These are phyloP conservation scores for Clistopyga incitator DNA, from an alignment of 2,888 invertebrate species.

Conservation along the genomic window DNA sequence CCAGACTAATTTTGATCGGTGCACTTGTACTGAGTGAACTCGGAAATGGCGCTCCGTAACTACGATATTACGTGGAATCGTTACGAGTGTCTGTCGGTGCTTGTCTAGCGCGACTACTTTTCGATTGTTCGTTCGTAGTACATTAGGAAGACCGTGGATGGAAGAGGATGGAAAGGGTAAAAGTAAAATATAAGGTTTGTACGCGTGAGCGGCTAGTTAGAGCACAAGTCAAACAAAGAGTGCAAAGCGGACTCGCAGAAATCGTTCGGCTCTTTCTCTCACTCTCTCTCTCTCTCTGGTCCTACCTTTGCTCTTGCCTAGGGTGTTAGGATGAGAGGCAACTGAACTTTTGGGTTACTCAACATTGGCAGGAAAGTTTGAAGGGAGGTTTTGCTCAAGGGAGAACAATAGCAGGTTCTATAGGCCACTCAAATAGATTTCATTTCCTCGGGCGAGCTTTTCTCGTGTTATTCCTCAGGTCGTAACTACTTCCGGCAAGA, in stretches of 20 bases:
- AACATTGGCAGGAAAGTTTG: constrained; percentile 61
- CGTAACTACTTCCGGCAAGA: constrained; percentile 61
- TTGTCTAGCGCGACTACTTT: constrained; percentile 56
- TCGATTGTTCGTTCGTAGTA: constrained; percentile 56
- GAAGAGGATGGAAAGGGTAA: constrained; percentile 44
- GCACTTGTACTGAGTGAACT: constrained; percentile 24
- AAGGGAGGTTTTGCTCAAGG: constrained; percentile 47
- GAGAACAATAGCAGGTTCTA: constrained; percentile 38
- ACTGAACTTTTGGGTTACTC: constrained; percentile 60
- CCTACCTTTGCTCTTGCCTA: constrained; percentile 50
- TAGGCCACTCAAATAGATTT: constrained; percentile 74
- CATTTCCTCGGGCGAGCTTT: constrained; percentile 72
- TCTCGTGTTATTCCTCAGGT: constrained; percentile 70
- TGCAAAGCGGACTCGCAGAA: constrained; percentile 60
- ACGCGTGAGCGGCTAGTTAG: constrained; percentile 54
- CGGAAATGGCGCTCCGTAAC: background rate
- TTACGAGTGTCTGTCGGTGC: constrained; percentile 48
- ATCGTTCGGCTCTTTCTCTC: constrained; percentile 43
- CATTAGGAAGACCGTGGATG: constrained; percentile 2
- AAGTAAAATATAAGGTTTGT: constrained; percentile 69
- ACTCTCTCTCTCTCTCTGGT: constrained; percentile 54
- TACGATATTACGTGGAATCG: background rate
- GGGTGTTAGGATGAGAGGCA: constrained; percentile 38
- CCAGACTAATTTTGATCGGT: constrained; percentile 52
- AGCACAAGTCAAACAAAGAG: constrained; percentile 70